Evolutionary conservation across 2,888 invertebrate species (phyloP).

Genomic region (Watsonalla binaria): DNA sequence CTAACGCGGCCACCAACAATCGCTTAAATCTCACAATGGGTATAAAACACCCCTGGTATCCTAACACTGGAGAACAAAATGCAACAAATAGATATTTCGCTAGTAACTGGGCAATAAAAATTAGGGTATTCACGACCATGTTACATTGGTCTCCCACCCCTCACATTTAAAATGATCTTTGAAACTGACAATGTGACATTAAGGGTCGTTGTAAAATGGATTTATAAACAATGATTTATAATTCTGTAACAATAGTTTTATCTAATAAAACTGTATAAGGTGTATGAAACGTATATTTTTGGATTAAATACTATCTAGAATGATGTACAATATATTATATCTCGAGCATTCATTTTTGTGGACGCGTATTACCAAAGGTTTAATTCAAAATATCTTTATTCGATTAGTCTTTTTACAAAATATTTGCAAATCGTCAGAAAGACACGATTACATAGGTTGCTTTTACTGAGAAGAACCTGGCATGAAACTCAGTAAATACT

Average conservation of each 20-base stretch:
- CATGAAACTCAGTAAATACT: too few relatives aligned
- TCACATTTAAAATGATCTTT: not conserved
- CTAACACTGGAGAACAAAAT: constrained; percentile 34
- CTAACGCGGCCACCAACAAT: too few relatives aligned
- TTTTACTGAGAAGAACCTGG: too few relatives aligned
- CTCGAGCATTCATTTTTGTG: too few relatives aligned
- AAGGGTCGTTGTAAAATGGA: not conserved
- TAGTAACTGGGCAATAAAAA: constrained; percentile 33
- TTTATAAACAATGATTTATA: not conserved
- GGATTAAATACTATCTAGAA: not conserved
- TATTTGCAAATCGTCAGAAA: too few relatives aligned
- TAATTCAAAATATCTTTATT: too few relatives aligned
- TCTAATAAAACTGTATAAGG: not conserved
- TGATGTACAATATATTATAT: too few relatives aligned
- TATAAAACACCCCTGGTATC: constrained; percentile 23
- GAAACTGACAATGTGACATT: too few relatives aligned
- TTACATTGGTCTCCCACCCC: constrained; percentile 1
- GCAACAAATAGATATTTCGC: constrained; percentile 44
- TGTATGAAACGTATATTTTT: not conserved
- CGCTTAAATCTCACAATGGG: constrained; percentile 6
- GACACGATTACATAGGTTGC: too few relatives aligned
- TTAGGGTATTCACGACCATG: constrained; percentile 12
- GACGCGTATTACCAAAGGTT: too few relatives aligned
- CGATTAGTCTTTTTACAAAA: too few relatives aligned
- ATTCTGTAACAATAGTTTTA: not conserved